Base-by-base conservation (phyloP, 2,888 invertebrate species). In the Reticulitermes lucifugus region DNA sequence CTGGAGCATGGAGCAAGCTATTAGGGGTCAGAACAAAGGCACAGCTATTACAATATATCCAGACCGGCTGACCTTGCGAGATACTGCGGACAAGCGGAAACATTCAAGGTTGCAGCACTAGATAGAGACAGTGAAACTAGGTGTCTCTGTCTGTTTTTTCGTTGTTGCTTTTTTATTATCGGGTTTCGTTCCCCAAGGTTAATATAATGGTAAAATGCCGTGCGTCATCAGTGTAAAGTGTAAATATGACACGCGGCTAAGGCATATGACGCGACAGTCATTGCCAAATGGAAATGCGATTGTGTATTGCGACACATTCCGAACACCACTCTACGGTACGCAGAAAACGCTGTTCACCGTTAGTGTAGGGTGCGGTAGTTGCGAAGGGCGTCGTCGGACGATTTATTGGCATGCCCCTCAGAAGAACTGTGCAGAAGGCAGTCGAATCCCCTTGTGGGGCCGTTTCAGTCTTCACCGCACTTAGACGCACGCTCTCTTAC, bases 61-160 rank as follows among this genome's bases (percentile, higher is more conserved):
- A 91, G 90, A 91, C 91, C 88, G 89, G 91, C 87, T 89, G 91
- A 90, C 91, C 91, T 91, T 91, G 91, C 89, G 83, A 35, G 81
- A 46, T 80, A 59, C 60, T 43, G 70, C 60, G 83, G 86, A 83
- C 86, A 84, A 84, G 79, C 87, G 91, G 91, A 91, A 91, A 91
- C 89, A 89, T 82, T 87, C 87, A 85, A 85, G 86, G 86, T 84
- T 86, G 84, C 75, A 79, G 55, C 59, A 55, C 79, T 41, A 51
- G 73, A 81, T 60, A 83, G 79, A 85, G 85, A 83, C 46, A 29
- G 65, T 65, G 77, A 83, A 41, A 22, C 55, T 55, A 55, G 12
- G 21, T 65, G 10, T 25, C 5, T n/a, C 65, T 59, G 35, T 83
- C 71, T 70, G 29, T 79, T 55, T n/a, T n/a, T 77, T 70, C 85